phyloP scores from a whole-genome alignment of 1,140 invertebrate species.

The Temnothorax longispinosus region DNA sequence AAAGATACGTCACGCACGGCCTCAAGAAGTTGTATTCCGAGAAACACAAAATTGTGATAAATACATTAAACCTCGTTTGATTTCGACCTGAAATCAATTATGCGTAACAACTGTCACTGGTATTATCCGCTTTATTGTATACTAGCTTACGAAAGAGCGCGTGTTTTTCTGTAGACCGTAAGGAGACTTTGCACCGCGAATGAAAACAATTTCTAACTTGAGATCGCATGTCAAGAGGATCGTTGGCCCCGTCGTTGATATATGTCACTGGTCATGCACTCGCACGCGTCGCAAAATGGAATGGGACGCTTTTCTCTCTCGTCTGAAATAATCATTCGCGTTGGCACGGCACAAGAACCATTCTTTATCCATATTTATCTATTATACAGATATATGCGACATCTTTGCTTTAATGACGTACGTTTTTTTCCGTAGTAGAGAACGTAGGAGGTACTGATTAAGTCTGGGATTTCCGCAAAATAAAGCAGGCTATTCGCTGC shows the following conservation, averaged over 20 bases:
- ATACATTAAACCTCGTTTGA: neutral
- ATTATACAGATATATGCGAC: neutral
- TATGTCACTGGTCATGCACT: slow-evolving; percentile 10
- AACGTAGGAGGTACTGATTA: neutral
- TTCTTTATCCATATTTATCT: neutral
- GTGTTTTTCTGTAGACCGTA: neutral
- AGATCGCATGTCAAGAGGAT: slow-evolving; percentile 32
- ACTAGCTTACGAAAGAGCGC: slow-evolving; percentile 7
- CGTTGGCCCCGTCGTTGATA: slow-evolving; percentile 18
- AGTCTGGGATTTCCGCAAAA: slow-evolving; percentile 17
- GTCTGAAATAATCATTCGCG: neutral
- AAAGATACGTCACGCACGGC: neutral
- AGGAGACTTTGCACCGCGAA: slow-evolving; percentile 37
- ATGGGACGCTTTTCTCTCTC: neutral
- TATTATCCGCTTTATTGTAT: slow-evolving; percentile 2
- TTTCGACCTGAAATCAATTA: neutral
- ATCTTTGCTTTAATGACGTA: neutral
- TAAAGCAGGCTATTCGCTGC: neutral
- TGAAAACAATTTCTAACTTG: slow-evolving; percentile 5
- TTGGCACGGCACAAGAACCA: neutral
- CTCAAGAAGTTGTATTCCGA: neutral
- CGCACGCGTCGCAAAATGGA: neutral
- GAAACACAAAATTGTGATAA: slow-evolving; percentile 11
- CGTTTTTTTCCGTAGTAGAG: neutral
- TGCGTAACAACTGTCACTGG: neutral